These are phyloP conservation scores for Cyanoderma ruficeps DNA, from an alignment of 2,113 vertebrate species.

Conservation along the genomic window DNA sequence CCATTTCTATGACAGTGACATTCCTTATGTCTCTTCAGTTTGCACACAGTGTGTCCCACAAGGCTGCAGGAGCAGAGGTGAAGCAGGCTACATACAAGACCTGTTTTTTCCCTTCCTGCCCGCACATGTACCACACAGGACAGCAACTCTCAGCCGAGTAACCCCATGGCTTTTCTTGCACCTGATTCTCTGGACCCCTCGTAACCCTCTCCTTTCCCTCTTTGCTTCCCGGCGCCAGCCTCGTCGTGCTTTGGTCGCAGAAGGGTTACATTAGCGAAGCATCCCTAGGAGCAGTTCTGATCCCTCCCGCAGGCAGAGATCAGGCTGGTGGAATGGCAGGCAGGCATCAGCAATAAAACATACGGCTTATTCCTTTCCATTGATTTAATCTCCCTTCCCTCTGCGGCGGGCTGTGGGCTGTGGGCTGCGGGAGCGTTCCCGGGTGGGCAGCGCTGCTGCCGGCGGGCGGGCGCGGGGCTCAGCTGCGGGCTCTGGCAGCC, in stretches of 20 bases:
- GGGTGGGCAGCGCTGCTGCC: slow-evolving; percentile 62
- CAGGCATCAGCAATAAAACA: background rate
- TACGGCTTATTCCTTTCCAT: background rate
- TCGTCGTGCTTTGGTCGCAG: background rate
- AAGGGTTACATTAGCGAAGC: background rate
- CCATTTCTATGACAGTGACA: background rate
- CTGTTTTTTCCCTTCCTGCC: too few species aligned
- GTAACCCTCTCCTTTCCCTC: background rate
- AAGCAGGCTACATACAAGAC: fast-evolving
- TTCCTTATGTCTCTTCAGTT: background rate
- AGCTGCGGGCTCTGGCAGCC: slow-evolving; percentile 73
- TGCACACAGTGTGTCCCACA: background rate
- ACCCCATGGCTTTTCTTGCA: background rate
- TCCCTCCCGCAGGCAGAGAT: background rate
- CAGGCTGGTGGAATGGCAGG: background rate
- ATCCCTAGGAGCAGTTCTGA: background rate
- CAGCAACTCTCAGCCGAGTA: background rate
- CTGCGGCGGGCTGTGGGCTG: background rate
- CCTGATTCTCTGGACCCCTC: background rate
- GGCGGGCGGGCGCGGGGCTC: slow-evolving; percentile 66
- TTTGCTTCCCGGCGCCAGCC: background rate
- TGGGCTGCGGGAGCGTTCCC: slow-evolving; percentile 23
- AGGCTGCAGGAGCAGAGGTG: background rate
- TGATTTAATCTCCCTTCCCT: background rate
- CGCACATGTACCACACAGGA: background rate